phyloP scores from a whole-genome alignment of 2,797 vertebrate genomes.

The Mergus octosetaceus region DNA sequence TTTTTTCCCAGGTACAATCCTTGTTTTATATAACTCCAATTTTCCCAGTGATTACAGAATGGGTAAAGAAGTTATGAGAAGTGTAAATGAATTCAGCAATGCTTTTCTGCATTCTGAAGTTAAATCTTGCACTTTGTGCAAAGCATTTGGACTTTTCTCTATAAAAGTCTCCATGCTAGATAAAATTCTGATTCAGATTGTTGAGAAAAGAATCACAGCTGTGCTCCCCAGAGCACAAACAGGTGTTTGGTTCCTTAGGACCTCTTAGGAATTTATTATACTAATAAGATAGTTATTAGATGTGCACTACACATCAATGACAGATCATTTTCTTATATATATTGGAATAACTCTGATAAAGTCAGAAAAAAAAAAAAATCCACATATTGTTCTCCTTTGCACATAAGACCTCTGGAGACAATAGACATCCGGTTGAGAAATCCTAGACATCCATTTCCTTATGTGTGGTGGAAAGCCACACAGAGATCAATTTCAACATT shows the following conservation, averaged over 20 bases:
- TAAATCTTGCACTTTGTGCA: neutral
- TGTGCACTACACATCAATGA: neutral
- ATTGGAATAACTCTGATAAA: neutral
- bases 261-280: neutral
- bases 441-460: neutral
- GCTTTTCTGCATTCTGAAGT: neutral
- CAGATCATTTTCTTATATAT: neutral
- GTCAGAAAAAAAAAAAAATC: neutral
- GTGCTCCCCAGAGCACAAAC: neutral
- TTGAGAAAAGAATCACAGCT: neutral
- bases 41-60: neutral
- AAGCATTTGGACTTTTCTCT: neutral
- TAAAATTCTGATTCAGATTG: neutral
- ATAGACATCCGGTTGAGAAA: neutral
- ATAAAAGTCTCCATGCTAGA: neutral
- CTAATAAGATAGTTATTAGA: neutral
- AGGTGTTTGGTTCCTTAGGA: neutral
- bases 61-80: neutral
- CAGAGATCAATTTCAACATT: neutral
- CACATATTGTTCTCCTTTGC: neutral
- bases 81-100: neutral
- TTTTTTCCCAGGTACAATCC: neutral
- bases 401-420: neutral
- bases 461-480: fast-evolving
- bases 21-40: neutral